phyloP scores from a whole-genome alignment of 2,113 vertebrate genomes.

The Corythoichthys intestinalis region DNA sequence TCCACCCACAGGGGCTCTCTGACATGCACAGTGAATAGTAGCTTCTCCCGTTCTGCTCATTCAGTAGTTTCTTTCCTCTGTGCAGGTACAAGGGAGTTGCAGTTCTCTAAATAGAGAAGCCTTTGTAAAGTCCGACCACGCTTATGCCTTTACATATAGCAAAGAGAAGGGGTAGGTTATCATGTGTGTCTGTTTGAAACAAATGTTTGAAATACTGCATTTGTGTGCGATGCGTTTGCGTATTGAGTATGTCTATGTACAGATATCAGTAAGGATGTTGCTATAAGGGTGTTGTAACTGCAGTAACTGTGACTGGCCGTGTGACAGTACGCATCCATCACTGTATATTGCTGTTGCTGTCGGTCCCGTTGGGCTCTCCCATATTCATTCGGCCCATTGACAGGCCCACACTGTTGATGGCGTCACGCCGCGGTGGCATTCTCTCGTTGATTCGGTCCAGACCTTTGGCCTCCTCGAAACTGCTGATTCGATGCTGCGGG shows the following conservation, averaged over 20 bases:
- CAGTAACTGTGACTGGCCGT: constrained; percentile 30
- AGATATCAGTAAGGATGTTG: constrained; percentile 50
- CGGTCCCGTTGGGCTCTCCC: constrained; percentile 77
- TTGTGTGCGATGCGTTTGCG: constrained; percentile 18
- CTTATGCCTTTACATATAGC: constrained; percentile 57
- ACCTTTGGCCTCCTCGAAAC: constrained; percentile 77
- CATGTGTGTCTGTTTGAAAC: constrained; percentile 22
- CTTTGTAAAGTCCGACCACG: constrained; percentile 48
- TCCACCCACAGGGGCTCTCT: constrained; percentile 23
- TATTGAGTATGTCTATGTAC: constrained; percentile 53
- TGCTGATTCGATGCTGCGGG: constrained; percentile 78
- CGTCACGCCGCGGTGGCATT: constrained; percentile 73
- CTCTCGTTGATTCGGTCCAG: constrained; percentile 77
- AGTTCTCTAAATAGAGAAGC: constrained; percentile 47
- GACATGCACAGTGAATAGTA: constrained; percentile 34
- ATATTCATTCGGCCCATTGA: constrained; percentile 78
- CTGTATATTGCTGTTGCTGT: constrained; percentile 81
- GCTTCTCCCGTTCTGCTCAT: constrained; percentile 32
- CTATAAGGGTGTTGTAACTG: constrained; percentile 37
- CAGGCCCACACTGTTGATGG: constrained; percentile 72
- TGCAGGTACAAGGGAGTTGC: constrained; percentile 50
- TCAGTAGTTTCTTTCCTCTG: constrained; percentile 26
- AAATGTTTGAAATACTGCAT: constrained; percentile 30
- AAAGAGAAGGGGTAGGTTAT: constrained; percentile 33
- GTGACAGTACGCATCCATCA: constrained; percentile 55